A percentile compares a stretch with the other conserved stretches of the same genome.
Evolutionary conservation across 2,113 vertebrate genomes (phyloP).

Genomic region (Xenopus laevis): DNA sequence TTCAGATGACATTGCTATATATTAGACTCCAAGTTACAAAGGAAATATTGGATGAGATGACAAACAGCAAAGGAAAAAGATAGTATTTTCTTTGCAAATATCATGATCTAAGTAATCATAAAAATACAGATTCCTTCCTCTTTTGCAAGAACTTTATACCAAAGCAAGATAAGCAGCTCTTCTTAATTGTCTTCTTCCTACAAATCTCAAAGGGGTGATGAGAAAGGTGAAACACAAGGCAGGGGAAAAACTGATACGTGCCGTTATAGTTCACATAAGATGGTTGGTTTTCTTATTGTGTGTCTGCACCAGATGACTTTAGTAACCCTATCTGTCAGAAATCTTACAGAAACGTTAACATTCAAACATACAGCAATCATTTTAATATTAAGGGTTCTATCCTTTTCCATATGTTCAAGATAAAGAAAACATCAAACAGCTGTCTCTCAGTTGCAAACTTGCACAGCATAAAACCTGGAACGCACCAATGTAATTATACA

Average conservation of each 20-base stretch:
- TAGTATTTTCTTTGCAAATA: constrained; percentile 21
- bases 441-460: constrained; percentile 18
- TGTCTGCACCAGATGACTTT: constrained; percentile 55
- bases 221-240: constrained; percentile 52
- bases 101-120: constrained; percentile 37
- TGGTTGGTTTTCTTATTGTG: constrained; percentile 54
- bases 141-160: constrained; percentile 68
- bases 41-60: constrained; percentile 13
- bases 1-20: too few relatives aligned
- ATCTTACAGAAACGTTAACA: not conserved
- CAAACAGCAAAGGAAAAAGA: not conserved
- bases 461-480: constrained; percentile 17
- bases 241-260: constrained; percentile 52
- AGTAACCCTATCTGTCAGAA: constrained; percentile 26
- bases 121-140: constrained; percentile 57
- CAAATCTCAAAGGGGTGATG: constrained; percentile 53
- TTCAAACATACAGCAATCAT: constrained; percentile 13
- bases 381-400: constrained; percentile 22
- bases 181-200: constrained; percentile 59
- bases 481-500: constrained; percentile 30
- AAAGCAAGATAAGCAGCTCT: constrained; percentile 64
- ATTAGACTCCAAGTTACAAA: not conserved
- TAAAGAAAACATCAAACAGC: constrained; percentile 11
- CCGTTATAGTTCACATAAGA: constrained; percentile 26
- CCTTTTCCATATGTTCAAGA: constrained; percentile 30